Percentiles rank a stretch among this genome's conserved stretches.
Conservation (phyloP, 2,113 vertebrate species). For the Anhinga rufa region DNA sequence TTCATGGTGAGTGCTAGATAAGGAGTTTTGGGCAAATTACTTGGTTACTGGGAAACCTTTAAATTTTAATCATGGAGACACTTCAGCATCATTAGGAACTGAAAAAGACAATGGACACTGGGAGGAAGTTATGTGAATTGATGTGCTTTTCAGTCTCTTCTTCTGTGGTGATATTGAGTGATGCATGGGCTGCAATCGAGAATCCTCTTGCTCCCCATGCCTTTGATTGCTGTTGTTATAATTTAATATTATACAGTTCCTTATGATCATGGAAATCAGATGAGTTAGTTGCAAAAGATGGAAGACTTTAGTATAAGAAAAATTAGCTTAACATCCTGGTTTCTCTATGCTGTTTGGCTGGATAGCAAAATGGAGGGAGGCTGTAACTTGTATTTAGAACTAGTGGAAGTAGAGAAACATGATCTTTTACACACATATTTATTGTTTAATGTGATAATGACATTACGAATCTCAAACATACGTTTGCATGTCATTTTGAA, state of each 20-base stretch:
- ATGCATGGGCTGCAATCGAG: conserved; percentile 65
- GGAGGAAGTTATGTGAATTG: conserved; percentile 71
- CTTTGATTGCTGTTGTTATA: conserved; percentile 80
- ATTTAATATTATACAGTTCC: conserved; percentile 69
- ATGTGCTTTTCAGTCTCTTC: conserved; percentile 67
- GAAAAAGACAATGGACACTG: conserved; percentile 66
- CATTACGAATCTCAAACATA: neutral
- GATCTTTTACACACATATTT: neutral
- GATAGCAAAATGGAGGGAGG: neutral
- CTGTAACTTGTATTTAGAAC: neutral
- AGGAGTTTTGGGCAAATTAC: conserved; percentile 80
- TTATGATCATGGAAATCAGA: conserved; percentile 67
- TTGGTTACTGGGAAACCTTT: conserved; percentile 77
- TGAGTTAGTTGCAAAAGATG: conserved; percentile 19
- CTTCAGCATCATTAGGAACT: conserved; percentile 78
- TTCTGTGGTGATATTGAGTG: conserved; percentile 63
- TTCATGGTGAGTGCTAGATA: conserved; percentile 76
- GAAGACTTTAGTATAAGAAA: conserved; percentile 24
- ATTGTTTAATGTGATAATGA: neutral
- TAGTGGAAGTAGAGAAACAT: neutral
- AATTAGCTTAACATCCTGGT: neutral
- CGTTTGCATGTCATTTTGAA: neutral
- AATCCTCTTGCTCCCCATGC: conserved; percentile 71
- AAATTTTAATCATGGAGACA: conserved; percentile 80
- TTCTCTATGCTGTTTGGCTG: neutral